Evolutionary conservation across 1,140 invertebrate genomes (phyloP).

Genomic region (Nasonia longicornis): DNA sequence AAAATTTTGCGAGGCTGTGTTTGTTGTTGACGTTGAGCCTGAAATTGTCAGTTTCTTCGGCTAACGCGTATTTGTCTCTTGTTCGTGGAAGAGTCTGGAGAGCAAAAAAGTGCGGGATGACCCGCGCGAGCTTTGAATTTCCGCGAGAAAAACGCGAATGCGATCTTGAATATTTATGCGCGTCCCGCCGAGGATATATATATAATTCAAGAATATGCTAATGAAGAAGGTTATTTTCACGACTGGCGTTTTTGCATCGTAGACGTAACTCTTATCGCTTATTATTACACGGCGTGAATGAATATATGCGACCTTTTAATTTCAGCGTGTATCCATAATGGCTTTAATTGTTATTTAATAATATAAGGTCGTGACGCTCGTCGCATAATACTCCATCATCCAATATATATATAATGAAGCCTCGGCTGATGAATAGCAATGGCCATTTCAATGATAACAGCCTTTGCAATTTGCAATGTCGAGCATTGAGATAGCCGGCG

Average conservation of each 20-base stretch:
- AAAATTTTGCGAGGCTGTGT: constrained; percentile 17
- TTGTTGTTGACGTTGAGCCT: background rate
- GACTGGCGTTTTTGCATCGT: background rate
- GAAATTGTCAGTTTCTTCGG: constrained; percentile 5
- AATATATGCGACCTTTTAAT: no score
- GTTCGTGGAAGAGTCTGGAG: background rate
- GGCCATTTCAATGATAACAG: background rate
- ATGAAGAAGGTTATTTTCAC: background rate
- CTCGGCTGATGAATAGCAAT: background rate
- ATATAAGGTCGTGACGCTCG: no score
- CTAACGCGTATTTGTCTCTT: background rate
- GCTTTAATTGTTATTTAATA: no score
- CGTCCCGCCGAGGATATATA: background rate
- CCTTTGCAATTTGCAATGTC: background rate
- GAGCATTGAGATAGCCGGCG: background rate
- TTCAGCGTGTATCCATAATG: no score
- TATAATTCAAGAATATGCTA: background rate
- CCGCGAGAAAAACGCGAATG: background rate
- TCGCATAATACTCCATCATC: background rate
- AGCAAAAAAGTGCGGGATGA: no score
- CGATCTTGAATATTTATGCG: background rate
- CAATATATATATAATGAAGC: background rate
- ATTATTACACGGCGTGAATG: no score
- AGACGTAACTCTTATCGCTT: background rate
- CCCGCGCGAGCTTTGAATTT: no score